phyloP scores from a whole-genome alignment of 2,113 vertebrate genomes.

The Tautogolabrus adspersus region DNA sequence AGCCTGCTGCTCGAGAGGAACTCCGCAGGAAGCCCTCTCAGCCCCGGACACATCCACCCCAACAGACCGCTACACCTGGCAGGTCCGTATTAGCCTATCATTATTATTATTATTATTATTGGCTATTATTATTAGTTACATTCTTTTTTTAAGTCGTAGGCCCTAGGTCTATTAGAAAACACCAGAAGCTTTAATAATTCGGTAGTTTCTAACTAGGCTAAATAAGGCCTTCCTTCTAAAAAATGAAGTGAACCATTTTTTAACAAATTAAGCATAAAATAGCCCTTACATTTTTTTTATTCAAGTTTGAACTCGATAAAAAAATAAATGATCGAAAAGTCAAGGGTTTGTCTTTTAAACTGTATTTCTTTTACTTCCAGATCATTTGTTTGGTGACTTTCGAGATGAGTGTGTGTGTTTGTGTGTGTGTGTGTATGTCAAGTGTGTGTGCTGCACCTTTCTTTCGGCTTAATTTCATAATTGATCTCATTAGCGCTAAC shows the following conservation, averaged over 20 bases:
- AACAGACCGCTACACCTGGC: conserved; percentile 85
- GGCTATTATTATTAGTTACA: conserved; percentile 7
- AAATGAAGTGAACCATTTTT: too few species aligned
- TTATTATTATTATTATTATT: conserved; percentile 6
- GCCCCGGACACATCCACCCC: conserved; percentile 84
- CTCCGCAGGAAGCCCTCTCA: conserved; percentile 85
- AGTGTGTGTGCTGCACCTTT: conserved; percentile 35
- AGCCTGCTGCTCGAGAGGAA: conserved; percentile 85
- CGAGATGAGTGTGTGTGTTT: not conserved
- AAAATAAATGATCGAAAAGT: not conserved
- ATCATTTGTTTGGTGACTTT: not conserved
- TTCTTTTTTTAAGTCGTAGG: not conserved
- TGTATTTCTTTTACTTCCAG: not conserved
- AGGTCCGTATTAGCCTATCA: conserved; percentile 74
- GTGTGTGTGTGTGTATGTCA: too few species aligned
- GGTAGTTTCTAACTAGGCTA: not conserved
- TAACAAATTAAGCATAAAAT: too few species aligned
- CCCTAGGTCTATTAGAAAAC: not conserved
- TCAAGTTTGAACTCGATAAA: too few species aligned
- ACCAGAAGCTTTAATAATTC: too few species aligned
- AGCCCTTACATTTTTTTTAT: too few species aligned
- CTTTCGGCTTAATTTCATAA: conserved; percentile 65
- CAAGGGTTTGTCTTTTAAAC: not conserved
- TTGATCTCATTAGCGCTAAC: conserved; percentile 68
- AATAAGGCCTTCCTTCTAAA: not conserved